Evolutionary conservation across 2,797 vertebrate genomes (phyloP).

Genomic region (Erpetoichthys calabaricus): DNA sequence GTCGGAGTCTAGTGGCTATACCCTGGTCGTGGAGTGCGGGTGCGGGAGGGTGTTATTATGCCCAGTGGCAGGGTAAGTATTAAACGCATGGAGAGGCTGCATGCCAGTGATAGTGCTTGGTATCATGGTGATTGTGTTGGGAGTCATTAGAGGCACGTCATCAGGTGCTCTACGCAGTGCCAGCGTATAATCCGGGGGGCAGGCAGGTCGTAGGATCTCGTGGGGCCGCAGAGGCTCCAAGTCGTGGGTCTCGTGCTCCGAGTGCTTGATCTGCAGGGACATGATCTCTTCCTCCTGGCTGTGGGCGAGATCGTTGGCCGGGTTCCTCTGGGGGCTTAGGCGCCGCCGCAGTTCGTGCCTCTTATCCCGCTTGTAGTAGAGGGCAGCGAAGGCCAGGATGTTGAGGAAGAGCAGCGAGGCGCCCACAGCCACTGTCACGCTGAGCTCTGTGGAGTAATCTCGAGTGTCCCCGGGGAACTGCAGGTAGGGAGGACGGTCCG

Average conservation of each 20-base stretch:
- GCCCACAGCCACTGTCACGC: conserved; percentile 78
- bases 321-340: conserved; percentile 65
- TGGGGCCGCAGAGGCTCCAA: conserved; percentile 67
- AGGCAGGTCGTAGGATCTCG: conserved; percentile 68
- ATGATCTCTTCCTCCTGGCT: conserved; percentile 83
- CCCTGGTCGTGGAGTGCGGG: conserved; percentile 82
- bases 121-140: conserved; percentile 84
- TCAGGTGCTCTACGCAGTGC: conserved; percentile 75
- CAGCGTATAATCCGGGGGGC: conserved; percentile 83
- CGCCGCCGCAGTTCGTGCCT: conserved; percentile 71
- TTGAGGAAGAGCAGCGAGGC: conserved; percentile 87
- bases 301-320: conserved; percentile 72
- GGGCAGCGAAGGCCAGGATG: conserved; percentile 81
- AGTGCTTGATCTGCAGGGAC: conserved; percentile 80
- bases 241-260: conserved; percentile 65
- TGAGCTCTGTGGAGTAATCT: conserved; percentile 83
- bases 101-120: conserved; percentile 73
- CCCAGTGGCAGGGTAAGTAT: conserved; percentile 67
- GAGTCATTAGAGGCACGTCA: conserved; percentile 76
- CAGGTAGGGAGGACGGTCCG: conserved; percentile 40
- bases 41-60: conserved; percentile 89
- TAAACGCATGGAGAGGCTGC: conserved; percentile 79
- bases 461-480: conserved; percentile 69
- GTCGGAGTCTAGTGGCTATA: conserved; percentile 61
- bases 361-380: conserved; percentile 86